Conservation (phyloP, 2,888 invertebrate species). For the Andrena praecox region DNA sequence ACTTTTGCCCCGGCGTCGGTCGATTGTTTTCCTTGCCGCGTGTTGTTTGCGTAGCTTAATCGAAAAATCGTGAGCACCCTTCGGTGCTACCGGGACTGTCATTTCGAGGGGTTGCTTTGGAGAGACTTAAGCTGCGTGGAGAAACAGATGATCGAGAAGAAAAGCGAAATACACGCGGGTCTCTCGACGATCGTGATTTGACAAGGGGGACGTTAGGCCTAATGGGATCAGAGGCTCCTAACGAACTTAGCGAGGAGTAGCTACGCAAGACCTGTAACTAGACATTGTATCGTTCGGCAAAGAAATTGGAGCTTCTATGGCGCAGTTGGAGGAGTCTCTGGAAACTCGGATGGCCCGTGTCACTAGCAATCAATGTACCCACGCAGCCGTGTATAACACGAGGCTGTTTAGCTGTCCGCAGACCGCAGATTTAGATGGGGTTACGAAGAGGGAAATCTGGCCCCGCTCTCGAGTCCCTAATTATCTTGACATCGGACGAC, state of each 20-base stretch:
- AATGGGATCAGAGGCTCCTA: not conserved
- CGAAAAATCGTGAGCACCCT: conserved; percentile 77
- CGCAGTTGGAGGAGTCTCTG: conserved; percentile 6
- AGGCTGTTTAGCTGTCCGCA: conserved; percentile 65
- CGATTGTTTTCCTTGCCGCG: conserved; percentile 70
- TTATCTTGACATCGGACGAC: conserved; percentile 69
- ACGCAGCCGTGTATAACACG: conserved; percentile 64
- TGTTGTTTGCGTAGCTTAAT: conserved; percentile 77
- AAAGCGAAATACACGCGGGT: not conserved
- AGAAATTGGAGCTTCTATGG: conserved; percentile 9
- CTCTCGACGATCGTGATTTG: conserved; percentile 27
- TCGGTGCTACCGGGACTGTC: not conserved
- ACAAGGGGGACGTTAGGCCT: not conserved
- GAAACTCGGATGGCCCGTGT: conserved; percentile 63
- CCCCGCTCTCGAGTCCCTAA: conserved; percentile 65
- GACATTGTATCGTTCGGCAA: conserved; percentile 7
- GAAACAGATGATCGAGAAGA: conserved; percentile 32
- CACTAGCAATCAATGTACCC: conserved; percentile 65
- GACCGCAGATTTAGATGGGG: conserved; percentile 73
- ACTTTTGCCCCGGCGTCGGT: conserved; percentile 39
- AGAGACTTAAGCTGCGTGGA: conserved; percentile 9
- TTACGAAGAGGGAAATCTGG: conserved; percentile 71
- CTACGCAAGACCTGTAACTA: not conserved
- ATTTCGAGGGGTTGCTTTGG: conserved; percentile 22
- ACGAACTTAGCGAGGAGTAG: too few relatives aligned